Percentiles rank a stretch among this genome's conserved stretches.
Conservation (phyloP, 2,113 vertebrate species). For the Nycticorax nycticorax region DNA sequence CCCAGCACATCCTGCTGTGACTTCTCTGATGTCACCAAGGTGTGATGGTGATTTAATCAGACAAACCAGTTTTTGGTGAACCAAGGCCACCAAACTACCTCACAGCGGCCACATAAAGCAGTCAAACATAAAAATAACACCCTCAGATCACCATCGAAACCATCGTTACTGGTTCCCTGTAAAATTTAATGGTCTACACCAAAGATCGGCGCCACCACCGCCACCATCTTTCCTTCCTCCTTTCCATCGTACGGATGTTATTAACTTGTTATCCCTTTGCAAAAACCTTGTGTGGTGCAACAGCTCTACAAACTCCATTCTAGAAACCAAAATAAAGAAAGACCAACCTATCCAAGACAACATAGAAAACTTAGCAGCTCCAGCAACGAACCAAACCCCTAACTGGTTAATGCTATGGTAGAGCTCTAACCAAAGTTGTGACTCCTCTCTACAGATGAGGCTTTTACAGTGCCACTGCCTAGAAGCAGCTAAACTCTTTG, state of each 20-base stretch:
- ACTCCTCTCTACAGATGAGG: not conserved
- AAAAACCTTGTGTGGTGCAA: not conserved
- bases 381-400: accelerated
- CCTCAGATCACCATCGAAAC: not conserved
- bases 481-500: not conserved
- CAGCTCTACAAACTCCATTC: not conserved
- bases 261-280: not conserved
- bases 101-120: not conserved
- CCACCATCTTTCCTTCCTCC: not conserved
- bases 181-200: not conserved
- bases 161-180: not conserved
- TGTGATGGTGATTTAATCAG: not conserved
- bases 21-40: not conserved
- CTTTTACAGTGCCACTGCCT: not conserved
- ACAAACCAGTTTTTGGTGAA: not conserved
- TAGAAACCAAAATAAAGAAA: not conserved
- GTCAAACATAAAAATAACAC: not conserved
- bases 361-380: not conserved
- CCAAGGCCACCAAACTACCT: not conserved
- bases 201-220: not conserved
- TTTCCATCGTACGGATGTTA: not conserved
- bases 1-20: not conserved
- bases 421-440: not conserved
- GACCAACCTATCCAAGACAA: not conserved
- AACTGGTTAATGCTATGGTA: not conserved